phyloP scores from a whole-genome alignment of 2,888 invertebrate species.

The Miltochrista miniata region DNA sequence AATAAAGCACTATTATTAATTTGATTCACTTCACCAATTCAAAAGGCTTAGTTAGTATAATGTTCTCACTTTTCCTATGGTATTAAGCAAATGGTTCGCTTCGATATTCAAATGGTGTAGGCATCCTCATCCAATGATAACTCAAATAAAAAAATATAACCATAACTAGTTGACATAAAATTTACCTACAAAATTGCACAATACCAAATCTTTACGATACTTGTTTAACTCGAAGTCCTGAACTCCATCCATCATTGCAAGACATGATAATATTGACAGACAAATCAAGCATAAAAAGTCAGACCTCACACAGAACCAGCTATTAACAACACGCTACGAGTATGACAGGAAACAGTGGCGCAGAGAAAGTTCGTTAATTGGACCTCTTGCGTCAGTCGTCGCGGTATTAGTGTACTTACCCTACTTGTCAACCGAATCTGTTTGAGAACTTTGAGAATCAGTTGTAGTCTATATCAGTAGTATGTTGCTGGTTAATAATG shows the following conservation, averaged over 20 bases:
- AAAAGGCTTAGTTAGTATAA: too few species aligned
- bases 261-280: slow-evolving; percentile 6
- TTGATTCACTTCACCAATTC: too few species aligned
- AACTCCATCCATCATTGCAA: slow-evolving; percentile 1
- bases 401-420: slow-evolving; percentile 18
- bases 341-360: slow-evolving; percentile 24
- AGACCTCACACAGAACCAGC: slow-evolving; percentile 16
- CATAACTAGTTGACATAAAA: neutral
- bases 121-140: too few species aligned
- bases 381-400: slow-evolving; percentile 9
- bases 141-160: too few species aligned
- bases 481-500: too few species aligned
- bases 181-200: neutral
- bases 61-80: too few species aligned
- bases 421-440: slow-evolving; percentile 15
- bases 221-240: neutral
- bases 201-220: neutral
- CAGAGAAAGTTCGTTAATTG: slow-evolving; percentile 39
- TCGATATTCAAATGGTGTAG: too few species aligned
- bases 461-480: too few species aligned
- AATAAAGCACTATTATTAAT: too few species aligned
- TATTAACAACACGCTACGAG: slow-evolving; percentile 18
- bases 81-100: too few species aligned
- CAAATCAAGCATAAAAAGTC: slow-evolving; percentile 9
- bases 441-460: too few species aligned